These are phyloP conservation scores for Lycaon pictus DNA, from an alignment of 2,113 vertebrate genomes.

Conservation along the genomic window DNA sequence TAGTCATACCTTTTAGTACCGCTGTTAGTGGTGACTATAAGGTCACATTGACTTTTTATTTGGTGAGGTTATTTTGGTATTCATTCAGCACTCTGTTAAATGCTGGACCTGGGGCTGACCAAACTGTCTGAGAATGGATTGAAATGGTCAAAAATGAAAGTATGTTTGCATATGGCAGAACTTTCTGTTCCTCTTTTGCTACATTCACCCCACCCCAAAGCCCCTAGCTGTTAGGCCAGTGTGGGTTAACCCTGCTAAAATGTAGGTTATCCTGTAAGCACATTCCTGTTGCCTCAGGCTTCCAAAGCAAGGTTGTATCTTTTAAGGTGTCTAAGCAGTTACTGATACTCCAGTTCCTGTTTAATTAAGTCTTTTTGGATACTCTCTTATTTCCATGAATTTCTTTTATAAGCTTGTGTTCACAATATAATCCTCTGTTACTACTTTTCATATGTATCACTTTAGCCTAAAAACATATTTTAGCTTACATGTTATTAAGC, in stretches of 20 bases:
- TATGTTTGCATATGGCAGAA: background rate
- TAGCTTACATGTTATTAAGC: conserved; percentile 33
- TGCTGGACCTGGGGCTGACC: background rate
- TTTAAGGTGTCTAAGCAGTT: conserved; percentile 17
- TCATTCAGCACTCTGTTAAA: conserved; percentile 38
- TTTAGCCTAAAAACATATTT: conserved; percentile 41
- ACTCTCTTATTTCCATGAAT: conserved; percentile 39
- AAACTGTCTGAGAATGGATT: background rate
- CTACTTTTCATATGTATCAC: conserved; percentile 31
- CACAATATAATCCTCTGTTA: conserved; percentile 24
- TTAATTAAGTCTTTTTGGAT: conserved; percentile 5
- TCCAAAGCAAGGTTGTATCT: conserved; percentile 10
- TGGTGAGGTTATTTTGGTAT: background rate
- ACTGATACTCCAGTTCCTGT: conserved; percentile 18
- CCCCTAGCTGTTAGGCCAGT: background rate
- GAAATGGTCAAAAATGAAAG: conserved; percentile 38
- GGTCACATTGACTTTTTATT: conserved; percentile 40
- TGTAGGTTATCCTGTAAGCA: background rate
- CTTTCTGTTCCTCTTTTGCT: background rate
- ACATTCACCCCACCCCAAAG: background rate
- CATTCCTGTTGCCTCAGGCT: background rate
- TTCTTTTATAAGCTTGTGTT: conserved; percentile 44
- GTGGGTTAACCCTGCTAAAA: background rate
- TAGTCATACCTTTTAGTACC: background rate
- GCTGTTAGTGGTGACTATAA: background rate